phyloP scores from a whole-genome alignment of 2,888 invertebrate genomes.

The Erynnis tages region DNA sequence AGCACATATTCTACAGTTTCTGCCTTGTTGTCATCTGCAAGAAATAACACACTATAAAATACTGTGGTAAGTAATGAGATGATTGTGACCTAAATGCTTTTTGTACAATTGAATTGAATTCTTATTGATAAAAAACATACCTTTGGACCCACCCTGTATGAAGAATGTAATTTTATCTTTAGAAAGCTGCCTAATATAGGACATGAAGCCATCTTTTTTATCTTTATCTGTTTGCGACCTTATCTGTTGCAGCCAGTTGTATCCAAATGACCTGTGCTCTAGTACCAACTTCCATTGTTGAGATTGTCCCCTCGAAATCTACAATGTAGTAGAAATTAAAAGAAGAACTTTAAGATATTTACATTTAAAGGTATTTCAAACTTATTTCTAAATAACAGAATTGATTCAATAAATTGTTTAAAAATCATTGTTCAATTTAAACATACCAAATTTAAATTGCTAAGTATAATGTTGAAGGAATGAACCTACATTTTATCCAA shows the following conservation, averaged over 20 bases:
- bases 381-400: too few species aligned
- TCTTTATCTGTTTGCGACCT: constrained; percentile 64
- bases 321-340: not conserved
- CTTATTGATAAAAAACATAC: too few species aligned
- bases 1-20: constrained; percentile 69
- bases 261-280: constrained; percentile 88
- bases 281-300: constrained; percentile 92
- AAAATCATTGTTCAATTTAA: too few species aligned
- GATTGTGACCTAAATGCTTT: too few species aligned
- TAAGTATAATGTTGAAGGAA: too few species aligned
- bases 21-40: constrained; percentile 60
- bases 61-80: too few species aligned
- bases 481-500: too few species aligned
- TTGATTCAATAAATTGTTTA: too few species aligned
- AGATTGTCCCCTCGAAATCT: constrained; percentile 88
- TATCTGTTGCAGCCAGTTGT: constrained; percentile 83
- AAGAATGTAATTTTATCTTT: constrained; percentile 76
- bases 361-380: too few species aligned
- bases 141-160: constrained; percentile 71
- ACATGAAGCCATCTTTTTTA: constrained; percentile 73
- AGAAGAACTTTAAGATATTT: not conserved
- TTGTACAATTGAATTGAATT: too few species aligned
- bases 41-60: not conserved
- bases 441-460: too few species aligned
- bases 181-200: constrained; percentile 73